Base-by-base conservation (phyloP, 1,140 invertebrate species). In the Dufourea novaeangliae region DNA sequence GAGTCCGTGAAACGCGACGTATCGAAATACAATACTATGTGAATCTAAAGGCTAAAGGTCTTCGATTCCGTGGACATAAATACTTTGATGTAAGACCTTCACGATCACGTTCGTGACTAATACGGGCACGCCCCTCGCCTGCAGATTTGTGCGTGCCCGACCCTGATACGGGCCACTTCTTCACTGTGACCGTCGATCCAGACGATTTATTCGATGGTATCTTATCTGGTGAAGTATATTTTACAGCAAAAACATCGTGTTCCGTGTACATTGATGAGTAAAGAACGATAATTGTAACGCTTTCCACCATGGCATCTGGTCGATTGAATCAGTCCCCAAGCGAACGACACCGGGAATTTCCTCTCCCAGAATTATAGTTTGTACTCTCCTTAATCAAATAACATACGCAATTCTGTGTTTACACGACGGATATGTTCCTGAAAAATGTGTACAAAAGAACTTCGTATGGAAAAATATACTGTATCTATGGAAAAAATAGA, bases 141-240 rank as follows among this genome's bases (percentile, higher is more conserved):
- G 34, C 59, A 62, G 59, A 62, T 39, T 62, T 34, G 34, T 62
- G 34, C 59, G 20, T 41, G 34, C 11, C 22, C 34, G 10, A 6
- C n/a, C 3, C n/a, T 41, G 59, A 62, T 62, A 62, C 34, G n/a
- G 34, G 34, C 34, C 1, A 39, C 34, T 62, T 34, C 25, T 62
- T 62, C 25, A n/a, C 34, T 62, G 11, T 39, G 41, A 22, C 59
- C 59, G 20, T 34, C 59, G 59, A 39, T 6, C 8, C 8, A 12
- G n/a, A 25, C 59, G 22, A 62, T 62, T 62, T 62, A 62, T 62
- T 39, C 25, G 34, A 39, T 41, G 34, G 59, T 41, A 39, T 39
- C 34, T 62, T 62, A 62, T 62, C 59, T 62, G 0, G 10, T n/a
- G 1, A 7, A 25, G 11, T 41, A 62, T 41, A 62, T 62, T 62